A percentile compares a stretch with the other conserved stretches of the same genome.
Conservation (phyloP, 2,113 vertebrate genomes). For the Cololabis saira region DNA sequence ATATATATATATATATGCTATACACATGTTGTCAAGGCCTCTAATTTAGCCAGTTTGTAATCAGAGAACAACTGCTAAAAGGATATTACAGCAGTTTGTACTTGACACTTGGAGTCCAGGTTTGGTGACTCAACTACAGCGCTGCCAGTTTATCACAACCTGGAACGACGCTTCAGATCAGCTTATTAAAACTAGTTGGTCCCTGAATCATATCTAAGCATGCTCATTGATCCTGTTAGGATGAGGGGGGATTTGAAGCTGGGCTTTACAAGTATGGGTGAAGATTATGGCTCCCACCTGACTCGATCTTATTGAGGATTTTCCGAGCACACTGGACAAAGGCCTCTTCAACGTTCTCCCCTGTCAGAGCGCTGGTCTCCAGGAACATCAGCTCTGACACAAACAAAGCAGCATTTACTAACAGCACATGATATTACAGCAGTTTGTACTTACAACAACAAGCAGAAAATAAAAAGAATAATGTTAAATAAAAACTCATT, state of each 20-base stretch:
- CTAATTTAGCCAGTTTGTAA: no score
- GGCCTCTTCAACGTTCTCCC: constrained; percentile 93
- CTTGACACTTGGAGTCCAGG: no score
- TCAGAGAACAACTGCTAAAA: no score
- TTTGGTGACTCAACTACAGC: no score
- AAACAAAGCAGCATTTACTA: constrained; percentile 12
- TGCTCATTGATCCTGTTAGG: neutral
- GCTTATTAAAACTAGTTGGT: neutral
- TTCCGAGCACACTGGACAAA: constrained; percentile 93
- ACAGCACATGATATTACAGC: neutral
- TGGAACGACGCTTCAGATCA: neutral
- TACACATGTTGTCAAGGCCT: no score
- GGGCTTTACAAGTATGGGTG: neutral
- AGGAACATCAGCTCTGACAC: constrained; percentile 91
- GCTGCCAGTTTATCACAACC: no score
- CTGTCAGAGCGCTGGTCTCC: constrained; percentile 92
- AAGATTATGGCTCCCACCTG: constrained; percentile 77
- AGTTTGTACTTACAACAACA: neutral
- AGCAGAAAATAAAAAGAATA: neutral
- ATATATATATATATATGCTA: no score
- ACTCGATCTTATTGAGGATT: constrained; percentile 95
- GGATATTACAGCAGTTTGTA: no score
- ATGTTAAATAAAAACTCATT: no score
- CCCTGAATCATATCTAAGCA: constrained; percentile 5
- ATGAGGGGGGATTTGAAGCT: constrained; percentile 1